Evolutionary conservation across 2,888 invertebrate species (phyloP), one percentile per base, ranked within the genome.

Genomic region (Axea sp.): DNA sequence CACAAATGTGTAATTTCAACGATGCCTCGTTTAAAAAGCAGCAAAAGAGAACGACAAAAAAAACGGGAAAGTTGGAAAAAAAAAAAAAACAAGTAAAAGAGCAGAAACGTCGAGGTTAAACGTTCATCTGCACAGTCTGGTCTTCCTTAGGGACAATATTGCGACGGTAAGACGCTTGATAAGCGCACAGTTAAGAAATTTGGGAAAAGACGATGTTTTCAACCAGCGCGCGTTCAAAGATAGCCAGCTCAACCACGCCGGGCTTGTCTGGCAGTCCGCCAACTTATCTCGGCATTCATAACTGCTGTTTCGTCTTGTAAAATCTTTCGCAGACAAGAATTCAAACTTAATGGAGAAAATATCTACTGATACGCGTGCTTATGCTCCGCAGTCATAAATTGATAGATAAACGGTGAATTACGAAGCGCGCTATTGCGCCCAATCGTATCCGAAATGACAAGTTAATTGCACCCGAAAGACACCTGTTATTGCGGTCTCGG

Each of bases 221-320:
- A 39, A 26, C 30, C 51, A 19, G 43, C 47, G n/a, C n/a, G n/a
- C n/a, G n/a, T n/a, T 71, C 49, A 31, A 64, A 73, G 72, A 49
- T 65, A 72, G 35, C 51, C 33, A 22, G 60, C n/a, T n/a, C n/a
- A n/a, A n/a, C n/a, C n/a, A n/a, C n/a, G n/a, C n/a, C n/a, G n/a
- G 47, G 65, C 75, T 67, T 73, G 72, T 55, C 74, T 83, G 83
- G 84, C 81, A 45, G 28, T 15, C 47, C 47, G 81, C 84, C 84
- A 83, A 80, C 81, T 79, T 78, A 75, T 80, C 80, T 79, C 79
- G 77, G 79, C 83, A 84, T 85, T 84, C 84, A 85, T 84, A 84
- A 84, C 81, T 76, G 79, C 77, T 77, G 74, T 76, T 76, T 73
- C 69, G 65, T 68, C 53, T 60, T 60, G 67, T 57, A 47, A 51